Evolutionary conservation across 2,888 invertebrate species (phyloP).

Genomic region (Ophion ventricosus): DNA sequence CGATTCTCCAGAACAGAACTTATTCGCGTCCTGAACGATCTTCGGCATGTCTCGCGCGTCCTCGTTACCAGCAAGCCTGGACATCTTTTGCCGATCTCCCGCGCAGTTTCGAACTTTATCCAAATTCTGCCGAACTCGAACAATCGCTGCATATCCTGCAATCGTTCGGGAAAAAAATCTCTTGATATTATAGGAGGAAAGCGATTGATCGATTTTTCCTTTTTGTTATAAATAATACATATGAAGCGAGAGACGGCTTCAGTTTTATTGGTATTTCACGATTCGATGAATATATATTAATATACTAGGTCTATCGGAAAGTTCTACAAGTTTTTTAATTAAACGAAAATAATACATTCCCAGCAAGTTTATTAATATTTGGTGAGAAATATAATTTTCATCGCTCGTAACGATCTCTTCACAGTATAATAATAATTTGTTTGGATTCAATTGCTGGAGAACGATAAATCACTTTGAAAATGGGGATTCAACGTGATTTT

Average conservation of each 20-base stretch:
- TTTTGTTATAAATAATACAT: no score
- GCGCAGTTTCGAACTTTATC: neutral
- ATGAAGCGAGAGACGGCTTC: no score
- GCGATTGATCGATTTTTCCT: neutral
- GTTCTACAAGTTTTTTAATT: no score
- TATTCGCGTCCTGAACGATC: conserved; percentile 5
- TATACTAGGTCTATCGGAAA: no score
- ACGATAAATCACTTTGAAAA: neutral
- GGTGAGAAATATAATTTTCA: no score
- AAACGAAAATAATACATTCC: no score
- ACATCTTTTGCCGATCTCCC: neutral
- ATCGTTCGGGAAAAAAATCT: neutral
- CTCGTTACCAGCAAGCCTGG: neutral
- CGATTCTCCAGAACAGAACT: neutral
- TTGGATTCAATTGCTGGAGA: no score
- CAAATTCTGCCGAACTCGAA: neutral
- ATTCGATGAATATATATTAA: no score
- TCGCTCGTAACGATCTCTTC: no score
- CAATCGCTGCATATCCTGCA: conserved; percentile 16
- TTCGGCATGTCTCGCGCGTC: neutral
- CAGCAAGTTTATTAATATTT: no score
- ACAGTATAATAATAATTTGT: no score
- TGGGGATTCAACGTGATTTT: neutral
- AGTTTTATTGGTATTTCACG: no score
- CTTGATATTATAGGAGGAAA: neutral